Conservation (phyloP, 2,797 vertebrate species). For the Synanceia verrucosa region DNA sequence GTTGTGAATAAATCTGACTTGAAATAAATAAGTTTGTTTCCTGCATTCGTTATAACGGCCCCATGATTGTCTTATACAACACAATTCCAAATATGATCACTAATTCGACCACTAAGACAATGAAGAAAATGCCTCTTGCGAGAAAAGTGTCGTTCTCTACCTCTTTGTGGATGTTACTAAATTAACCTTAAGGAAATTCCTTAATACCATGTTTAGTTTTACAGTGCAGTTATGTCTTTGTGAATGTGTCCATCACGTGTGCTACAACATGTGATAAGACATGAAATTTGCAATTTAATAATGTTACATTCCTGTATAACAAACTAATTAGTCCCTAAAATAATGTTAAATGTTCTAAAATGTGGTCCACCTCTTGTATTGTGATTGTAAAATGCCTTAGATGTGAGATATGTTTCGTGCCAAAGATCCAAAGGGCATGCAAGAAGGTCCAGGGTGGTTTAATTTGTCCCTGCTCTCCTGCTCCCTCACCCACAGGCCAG, state of each 20-base stretch:
- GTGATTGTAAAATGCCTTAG: not conserved
- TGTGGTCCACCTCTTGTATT: not conserved
- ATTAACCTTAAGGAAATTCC: not conserved
- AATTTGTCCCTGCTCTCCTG: not conserved
- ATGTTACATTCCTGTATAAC: not conserved
- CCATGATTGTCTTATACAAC: rapidly evolving
- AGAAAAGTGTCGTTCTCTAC: not conserved
- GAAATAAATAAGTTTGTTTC: not conserved
- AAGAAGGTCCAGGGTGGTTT: not conserved
- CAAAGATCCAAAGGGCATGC: not conserved
- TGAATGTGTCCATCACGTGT: not conserved
- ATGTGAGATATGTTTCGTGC: not conserved
- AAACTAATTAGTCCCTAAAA: not conserved
- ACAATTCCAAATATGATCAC: not conserved
- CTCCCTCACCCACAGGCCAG: constrained; percentile 86
- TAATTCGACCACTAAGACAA: not conserved
- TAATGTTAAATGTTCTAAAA: not conserved
- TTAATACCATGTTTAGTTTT: not conserved
- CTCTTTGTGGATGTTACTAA: not conserved
- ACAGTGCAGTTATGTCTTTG: not conserved
- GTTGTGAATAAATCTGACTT: not conserved
- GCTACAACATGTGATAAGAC: not conserved
- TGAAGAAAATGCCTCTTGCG: not conserved
- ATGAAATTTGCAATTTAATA: not conserved
- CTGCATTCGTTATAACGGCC: not conserved